These are phyloP conservation scores for Agrotis clavis DNA, from an alignment of 2,888 invertebrate genomes.

Conservation along the genomic window DNA sequence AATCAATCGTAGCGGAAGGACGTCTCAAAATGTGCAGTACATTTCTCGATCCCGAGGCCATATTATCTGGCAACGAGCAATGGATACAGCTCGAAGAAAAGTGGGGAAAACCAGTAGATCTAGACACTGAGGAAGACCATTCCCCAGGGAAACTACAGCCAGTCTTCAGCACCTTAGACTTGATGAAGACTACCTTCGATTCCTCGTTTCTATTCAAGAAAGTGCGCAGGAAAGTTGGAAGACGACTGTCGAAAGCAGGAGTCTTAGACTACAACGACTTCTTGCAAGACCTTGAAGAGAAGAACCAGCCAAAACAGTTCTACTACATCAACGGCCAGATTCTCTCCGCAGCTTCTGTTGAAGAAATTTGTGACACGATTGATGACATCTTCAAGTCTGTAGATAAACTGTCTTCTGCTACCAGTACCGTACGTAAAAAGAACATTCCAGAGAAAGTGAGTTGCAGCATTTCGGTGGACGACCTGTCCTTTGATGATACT, in stretches of 20 bases:
- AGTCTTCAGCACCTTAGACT: conserved; percentile 80
- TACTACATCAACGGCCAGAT: conserved; percentile 74
- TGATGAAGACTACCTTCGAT: conserved; percentile 82
- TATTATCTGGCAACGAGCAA: conserved; percentile 82
- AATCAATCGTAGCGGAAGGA: conserved; percentile 27
- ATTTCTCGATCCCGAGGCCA: conserved; percentile 79
- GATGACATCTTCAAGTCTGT: conserved; percentile 86
- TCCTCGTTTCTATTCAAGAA: conserved; percentile 83
- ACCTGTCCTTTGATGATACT: conserved; percentile 85
- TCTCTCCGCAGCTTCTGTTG: conserved; percentile 82
- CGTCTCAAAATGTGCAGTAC: conserved; percentile 59
- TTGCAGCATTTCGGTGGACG: conserved; percentile 82
- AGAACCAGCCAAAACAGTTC: conserved; percentile 64
- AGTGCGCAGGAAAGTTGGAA: conserved; percentile 75
- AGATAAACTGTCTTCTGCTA: conserved; percentile 80
- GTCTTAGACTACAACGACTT: conserved; percentile 81
- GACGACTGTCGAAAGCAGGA: conserved; percentile 76
- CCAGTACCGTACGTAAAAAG: conserved; percentile 74
- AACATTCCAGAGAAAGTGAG: conserved; percentile 78
- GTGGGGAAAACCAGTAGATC: conserved; percentile 84
- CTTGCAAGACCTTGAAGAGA: conserved; percentile 74
- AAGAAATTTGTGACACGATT: conserved; percentile 83
- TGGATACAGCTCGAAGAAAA: conserved; percentile 84
- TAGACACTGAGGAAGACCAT: conserved; percentile 81
- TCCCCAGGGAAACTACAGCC: conserved; percentile 67